Base-by-base conservation (phyloP, 2,888 invertebrate genomes). In the Andricus curvator region DNA sequence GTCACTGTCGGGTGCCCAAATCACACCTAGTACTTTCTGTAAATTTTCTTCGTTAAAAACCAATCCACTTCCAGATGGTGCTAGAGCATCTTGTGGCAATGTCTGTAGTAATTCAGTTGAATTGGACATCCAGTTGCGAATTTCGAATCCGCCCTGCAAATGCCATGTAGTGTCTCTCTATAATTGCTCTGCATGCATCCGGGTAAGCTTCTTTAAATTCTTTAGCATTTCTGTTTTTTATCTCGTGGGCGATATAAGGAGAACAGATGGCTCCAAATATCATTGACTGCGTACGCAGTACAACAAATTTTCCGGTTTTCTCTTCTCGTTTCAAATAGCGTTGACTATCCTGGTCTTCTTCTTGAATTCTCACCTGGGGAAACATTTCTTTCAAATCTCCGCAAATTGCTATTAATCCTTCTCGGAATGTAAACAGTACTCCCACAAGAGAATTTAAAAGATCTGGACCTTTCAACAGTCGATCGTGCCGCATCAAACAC, bases 351-450 rank as follows among this genome's bases (percentile, higher is more conserved):
- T 87, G 86, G 78, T 91, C 90, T 22, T 85, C 84, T 13, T 81
- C 67, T 0, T 76, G 22, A 4, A 91, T 87, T 17, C 83, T 83
- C 0, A 91, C 81, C 51, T 88, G 90, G 2, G 86, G 88, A 62
- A 89, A 90, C 89, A 91, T 90, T n/a, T n/a, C n/a, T n/a, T n/a
- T n/a, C n/a, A n/a, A n/a, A n/a, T n/a, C n/a, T n/a, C n/a, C n/a
- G n/a, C 85, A 64, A 81, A 92, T 85, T 8, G 17, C 51, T 51
- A 51, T 51, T 51, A 51, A 20, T 51, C 51, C 51, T 82, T 89
- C 86, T 48, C 91, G 80, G 78, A 92, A 92, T 1, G 89, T 86
- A 67, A 89, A 84, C 64, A 92, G 67, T 1, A 91, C 88, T 5
- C 89, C 88, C 1, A 88, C 77, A 65, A 92, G 79, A 9, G 91